phyloP scores from a whole-genome alignment of 2,888 invertebrate species.

The Athalia cordata region DNA sequence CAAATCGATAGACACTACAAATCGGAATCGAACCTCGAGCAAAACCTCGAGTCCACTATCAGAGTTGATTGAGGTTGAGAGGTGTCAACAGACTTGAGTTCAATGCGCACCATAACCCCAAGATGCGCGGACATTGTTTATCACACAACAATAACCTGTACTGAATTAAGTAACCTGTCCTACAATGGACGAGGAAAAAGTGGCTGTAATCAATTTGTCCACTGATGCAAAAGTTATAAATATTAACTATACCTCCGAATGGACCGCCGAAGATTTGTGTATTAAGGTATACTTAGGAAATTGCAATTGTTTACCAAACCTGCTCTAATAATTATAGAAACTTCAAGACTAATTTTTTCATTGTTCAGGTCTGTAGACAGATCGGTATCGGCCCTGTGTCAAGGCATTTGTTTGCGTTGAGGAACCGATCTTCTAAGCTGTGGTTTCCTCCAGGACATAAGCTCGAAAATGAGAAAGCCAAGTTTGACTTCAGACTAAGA shows the following conservation, averaged over 20 bases:
- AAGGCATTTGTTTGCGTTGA: constrained; percentile 85
- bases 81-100: background rate
- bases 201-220: constrained; percentile 61
- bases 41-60: too few relatives aligned
- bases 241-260: constrained; percentile 58
- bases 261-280: constrained; percentile 67
- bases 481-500: constrained; percentile 86
- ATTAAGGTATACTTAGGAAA: constrained; percentile 60
- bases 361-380: constrained; percentile 79
- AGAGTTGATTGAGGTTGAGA: too few relatives aligned
- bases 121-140: background rate
- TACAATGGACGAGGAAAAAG: constrained; percentile 65
- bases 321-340: background rate
- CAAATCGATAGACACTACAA: too few relatives aligned
- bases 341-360: background rate
- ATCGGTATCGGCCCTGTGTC: constrained; percentile 85
- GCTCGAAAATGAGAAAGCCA: constrained; percentile 74
- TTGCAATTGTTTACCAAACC: background rate
- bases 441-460: constrained; percentile 83
- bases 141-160: background rate
- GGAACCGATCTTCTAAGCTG: constrained; percentile 79
- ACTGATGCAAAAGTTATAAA: constrained; percentile 64
- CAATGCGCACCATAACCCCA: background rate
- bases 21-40: too few relatives aligned
- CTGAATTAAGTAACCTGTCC: background rate